Evolutionary conservation across 2,113 vertebrate species (phyloP).

Genomic region (Xenopus tropicalis): DNA sequence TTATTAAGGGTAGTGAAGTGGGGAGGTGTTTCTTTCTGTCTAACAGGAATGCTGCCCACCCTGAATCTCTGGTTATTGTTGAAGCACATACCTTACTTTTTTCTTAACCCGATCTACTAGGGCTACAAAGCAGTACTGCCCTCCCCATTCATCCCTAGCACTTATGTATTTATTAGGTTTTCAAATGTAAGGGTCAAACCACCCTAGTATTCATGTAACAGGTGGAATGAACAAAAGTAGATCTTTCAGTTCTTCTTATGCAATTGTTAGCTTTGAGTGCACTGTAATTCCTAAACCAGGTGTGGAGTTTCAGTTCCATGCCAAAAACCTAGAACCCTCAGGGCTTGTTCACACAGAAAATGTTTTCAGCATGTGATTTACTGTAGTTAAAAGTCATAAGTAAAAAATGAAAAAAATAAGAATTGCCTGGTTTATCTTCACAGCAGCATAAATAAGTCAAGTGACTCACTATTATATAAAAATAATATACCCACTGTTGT

Average conservation of each 20-base stretch:
- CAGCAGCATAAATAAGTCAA: no score
- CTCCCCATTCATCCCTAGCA: no score
- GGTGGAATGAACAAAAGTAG: not conserved
- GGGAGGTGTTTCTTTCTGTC: not conserved
- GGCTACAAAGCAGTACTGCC: not conserved
- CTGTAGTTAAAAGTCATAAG: no score
- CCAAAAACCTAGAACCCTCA: no score
- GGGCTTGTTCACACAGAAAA: no score
- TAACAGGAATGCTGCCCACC: constrained; percentile 5
- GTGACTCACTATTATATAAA: no score
- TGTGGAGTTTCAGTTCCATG: no score
- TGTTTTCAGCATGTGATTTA: no score
- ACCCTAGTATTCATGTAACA: not conserved
- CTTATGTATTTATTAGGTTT: not conserved
- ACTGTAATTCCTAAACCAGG: no score
- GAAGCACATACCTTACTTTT: not conserved
- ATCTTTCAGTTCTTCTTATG: not conserved
- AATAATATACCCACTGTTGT: no score
- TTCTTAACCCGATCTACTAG: not conserved
- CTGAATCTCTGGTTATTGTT: not conserved
- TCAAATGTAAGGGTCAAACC: not conserved
- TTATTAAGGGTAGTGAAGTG: not conserved
- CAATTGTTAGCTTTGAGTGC: not conserved
- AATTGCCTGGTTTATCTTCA: no score
- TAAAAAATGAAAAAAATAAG: no score